A percentile compares a stretch with the other conserved stretches of the same genome.
Evolutionary conservation across 1,140 invertebrate genomes (phyloP).

Genomic region (Drosophila tristis): DNA sequence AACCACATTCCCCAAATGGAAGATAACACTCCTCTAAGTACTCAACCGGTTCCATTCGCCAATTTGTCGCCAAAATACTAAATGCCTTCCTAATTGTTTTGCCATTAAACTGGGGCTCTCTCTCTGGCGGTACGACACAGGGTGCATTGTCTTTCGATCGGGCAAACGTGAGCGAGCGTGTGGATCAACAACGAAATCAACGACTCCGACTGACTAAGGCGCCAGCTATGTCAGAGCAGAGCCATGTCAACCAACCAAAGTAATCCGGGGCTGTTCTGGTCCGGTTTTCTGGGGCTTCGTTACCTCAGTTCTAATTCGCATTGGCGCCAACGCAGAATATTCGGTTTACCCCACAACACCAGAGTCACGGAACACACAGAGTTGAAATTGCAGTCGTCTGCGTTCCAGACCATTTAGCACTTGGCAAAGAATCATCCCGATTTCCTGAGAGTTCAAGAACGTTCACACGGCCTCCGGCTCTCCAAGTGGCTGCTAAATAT

Average conservation of each 20-base stretch:
- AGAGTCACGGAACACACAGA: neutral
- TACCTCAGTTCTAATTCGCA: slow-evolving; percentile 63
- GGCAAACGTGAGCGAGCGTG: slow-evolving; percentile 2
- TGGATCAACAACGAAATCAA: slow-evolving; percentile 4
- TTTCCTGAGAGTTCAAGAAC: slow-evolving; percentile 64
- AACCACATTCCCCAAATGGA: slow-evolving; percentile 40
- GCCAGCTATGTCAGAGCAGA: slow-evolving; percentile 50
- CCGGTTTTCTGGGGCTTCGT: slow-evolving; percentile 56
- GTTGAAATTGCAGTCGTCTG: slow-evolving; percentile 22
- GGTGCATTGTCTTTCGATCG: slow-evolving; percentile 64
- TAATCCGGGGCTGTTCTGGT: slow-evolving; percentile 58
- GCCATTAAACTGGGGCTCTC: slow-evolving; percentile 59
- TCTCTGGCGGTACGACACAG: neutral
- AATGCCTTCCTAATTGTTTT: slow-evolving; percentile 79
- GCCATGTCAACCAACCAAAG: slow-evolving; percentile 58
- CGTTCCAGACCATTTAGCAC: slow-evolving; percentile 72
- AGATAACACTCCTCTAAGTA: slow-evolving; percentile 46
- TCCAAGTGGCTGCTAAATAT: slow-evolving; percentile 18
- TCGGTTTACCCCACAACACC: slow-evolving; percentile 19
- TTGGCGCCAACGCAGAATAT: slow-evolving; percentile 57
- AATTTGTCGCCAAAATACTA: slow-evolving; percentile 59
- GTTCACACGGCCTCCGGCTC: slow-evolving; percentile 48
- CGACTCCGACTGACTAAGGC: slow-evolving; percentile 57
- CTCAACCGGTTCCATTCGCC: slow-evolving; percentile 44
- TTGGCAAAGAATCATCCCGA: slow-evolving; percentile 26